Evolutionary conservation across 2,888 invertebrate genomes (phyloP), one percentile per base, ranked within the genome.

Genomic region (Steromphala cineraria): DNA sequence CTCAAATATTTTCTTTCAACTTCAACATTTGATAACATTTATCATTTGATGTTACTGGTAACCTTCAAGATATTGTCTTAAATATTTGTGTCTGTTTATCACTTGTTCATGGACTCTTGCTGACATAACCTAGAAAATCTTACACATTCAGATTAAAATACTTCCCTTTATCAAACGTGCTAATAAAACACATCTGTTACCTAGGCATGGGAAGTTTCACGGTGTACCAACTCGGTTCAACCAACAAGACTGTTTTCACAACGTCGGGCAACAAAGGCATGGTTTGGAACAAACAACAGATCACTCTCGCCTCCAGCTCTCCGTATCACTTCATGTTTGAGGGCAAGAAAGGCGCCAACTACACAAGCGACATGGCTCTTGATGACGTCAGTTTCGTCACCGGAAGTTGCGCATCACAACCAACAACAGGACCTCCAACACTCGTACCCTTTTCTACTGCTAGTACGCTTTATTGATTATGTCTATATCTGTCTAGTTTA

Each of bases 361-460:
- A 86, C 80, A 85, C 82, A 75, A 90, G 91, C 24, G 90, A 90
- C 80, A 90, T 91, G 78, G 90, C 89, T 8, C 31, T 90, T 2
- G 90, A 91, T 83, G 90, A 90, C 76, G 84, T 90, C 52, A 82
- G 55, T 7, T 79, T 88, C 1, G 52, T 71, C 2, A 40, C 81
- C 52, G 90, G 90, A 36, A 82, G 82, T 53, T 92, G 92, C 80
- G 80, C 86, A 3, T 77, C 84, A 17, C 89, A 89, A 75, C 81
- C 87, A 0, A 84, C 86, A 19, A 56, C 85, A 0, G 79, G 85
- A 31, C 82, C 87, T 0, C 82, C 83, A 5, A 74, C 83, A 2
- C 82, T 86, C 0, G 84, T 87, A 24, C 84, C 88, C 31, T 83
- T 80, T 28, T 80, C 88, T 13, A 87, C 87, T 36, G 87, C 87